Conservation (phyloP, 2,888 invertebrate species). For the Tineola bisselliella region DNA sequence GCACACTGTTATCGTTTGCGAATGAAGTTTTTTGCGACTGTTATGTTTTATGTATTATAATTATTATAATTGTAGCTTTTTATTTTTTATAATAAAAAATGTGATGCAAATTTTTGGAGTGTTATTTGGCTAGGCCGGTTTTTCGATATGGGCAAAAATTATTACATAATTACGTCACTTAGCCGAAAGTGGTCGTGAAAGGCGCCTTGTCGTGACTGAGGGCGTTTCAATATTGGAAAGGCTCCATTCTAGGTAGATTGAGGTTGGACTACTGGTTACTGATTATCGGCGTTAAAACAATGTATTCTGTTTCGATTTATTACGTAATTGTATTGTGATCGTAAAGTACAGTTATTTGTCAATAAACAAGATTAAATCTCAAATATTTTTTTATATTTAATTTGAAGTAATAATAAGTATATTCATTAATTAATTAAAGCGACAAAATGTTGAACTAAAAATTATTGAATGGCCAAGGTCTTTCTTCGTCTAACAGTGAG, state of each 20-base stretch:
- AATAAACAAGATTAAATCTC: too few relatives aligned
- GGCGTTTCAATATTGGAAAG: conserved; percentile 20
- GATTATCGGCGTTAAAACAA: conserved; percentile 7
- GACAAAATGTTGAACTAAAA: too few relatives aligned
- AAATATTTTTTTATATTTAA: too few relatives aligned
- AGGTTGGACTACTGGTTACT: conserved; percentile 4
- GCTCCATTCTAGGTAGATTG: conserved; percentile 13
- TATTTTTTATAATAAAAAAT: conserved; percentile 58
- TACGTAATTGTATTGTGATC: neutral
- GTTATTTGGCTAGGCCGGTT: conserved; percentile 30
- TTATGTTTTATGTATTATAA: conserved; percentile 58
- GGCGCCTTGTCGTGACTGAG: conserved; percentile 36
- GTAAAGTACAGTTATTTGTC: too few relatives aligned
- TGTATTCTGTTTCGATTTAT: neutral
- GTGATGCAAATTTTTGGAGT: conserved; percentile 36
- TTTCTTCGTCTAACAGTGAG: too few relatives aligned
- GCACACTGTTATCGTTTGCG: conserved; percentile 60
- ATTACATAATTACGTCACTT: conserved; percentile 10
- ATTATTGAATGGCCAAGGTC: too few relatives aligned
- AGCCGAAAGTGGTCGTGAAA: conserved; percentile 59
- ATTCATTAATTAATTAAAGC: too few relatives aligned
- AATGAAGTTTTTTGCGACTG: conserved; percentile 56
- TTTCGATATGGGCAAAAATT: neutral
- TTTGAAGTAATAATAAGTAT: too few relatives aligned
- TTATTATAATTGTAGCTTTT: conserved; percentile 37